Evolutionary conservation across 2,888 invertebrate species (phyloP), one percentile per base, ranked within the genome.

Genomic region (Callinectes sapidus): DNA sequence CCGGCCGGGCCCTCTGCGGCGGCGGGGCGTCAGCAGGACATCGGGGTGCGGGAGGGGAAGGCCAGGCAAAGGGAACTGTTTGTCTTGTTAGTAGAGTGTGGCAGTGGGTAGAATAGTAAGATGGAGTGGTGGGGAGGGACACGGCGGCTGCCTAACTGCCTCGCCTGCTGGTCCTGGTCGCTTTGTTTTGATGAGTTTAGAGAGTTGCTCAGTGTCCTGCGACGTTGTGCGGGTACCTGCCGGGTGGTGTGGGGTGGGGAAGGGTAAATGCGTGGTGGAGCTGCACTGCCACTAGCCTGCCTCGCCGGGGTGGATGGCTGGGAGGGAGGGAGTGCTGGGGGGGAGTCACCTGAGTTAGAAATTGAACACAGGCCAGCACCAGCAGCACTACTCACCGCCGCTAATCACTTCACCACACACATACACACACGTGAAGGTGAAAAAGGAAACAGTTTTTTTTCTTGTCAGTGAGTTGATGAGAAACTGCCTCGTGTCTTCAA

Each of bases 321-420:
- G 39, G 39, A 39, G 39, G 39, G 39, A 39, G 39, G 39, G 48
- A 48, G 48, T 48, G 48, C 48, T 48, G 23, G n/a, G 16, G n/a
- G 16, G 48, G 23, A 39, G 39, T 23, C 23, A 39, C 42, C 42
- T 87, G 86, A 42, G 28, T 18, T 18, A 87, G 39, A 39, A 48
- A 6, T 39, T 48, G 86, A 71, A 28, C 66, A 23, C 66, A 71
- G 66, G 66, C 66, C 66, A 71, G 66, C 66, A 71, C 66, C n/a
- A 71, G 66, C n/a, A n/a, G 23, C 8, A 39, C 39, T 5, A 39
- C 39, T 39, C 39, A 39, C 39, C 39, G 39, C 39, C 39, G 71
- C 71, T 71, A 71, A 71, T 71, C 71, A 71, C 71, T 71, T 71
- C 18, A 61, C 61, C 61, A 61, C 61, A 61, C 61, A 61, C 61